Evolutionary conservation across 1,140 invertebrate species (phyloP).

Genomic region (Lepidurus packardi): DNA sequence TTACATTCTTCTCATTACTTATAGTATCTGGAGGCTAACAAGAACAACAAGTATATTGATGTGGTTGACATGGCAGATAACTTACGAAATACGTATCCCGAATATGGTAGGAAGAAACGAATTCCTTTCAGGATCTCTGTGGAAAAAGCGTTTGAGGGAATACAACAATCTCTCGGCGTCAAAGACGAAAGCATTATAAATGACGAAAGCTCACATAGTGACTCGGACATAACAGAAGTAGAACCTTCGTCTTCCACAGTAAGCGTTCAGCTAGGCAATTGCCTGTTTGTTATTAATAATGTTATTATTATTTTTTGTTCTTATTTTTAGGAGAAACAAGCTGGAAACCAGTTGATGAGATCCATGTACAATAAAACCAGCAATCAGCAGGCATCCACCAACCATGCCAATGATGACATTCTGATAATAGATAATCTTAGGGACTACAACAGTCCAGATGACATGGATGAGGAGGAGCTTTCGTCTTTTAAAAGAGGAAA

Average conservation of each 20-base stretch:
- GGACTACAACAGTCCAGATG: neutral
- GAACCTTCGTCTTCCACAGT: slow-evolving; percentile 17
- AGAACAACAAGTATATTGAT: slow-evolving; percentile 55
- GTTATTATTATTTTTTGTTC: neutral
- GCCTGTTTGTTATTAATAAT: neutral
- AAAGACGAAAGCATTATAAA: slow-evolving; percentile 1
- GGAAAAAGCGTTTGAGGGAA: slow-evolving; percentile 48
- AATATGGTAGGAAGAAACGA: slow-evolving; percentile 62
- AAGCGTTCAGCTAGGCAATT: neutral
- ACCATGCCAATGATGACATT: slow-evolving; percentile 26
- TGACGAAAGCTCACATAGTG: slow-evolving; percentile 31
- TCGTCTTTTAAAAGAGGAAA: neutral
- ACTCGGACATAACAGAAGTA: slow-evolving; percentile 6
- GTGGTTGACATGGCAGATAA: slow-evolving; percentile 65
- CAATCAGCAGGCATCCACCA: slow-evolving; percentile 2
- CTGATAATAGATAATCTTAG: slow-evolving; percentile 29
- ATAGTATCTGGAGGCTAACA: slow-evolving; percentile 32
- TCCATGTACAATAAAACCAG: slow-evolving; percentile 26
- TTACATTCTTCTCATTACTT: neutral
- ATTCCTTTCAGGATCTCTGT: slow-evolving; percentile 60
- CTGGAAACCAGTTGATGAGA: slow-evolving; percentile 23
- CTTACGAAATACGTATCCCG: slow-evolving; percentile 61
- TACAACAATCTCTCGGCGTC: slow-evolving; percentile 27
- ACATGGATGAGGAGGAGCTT: neutral
- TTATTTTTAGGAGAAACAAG: neutral